Evolutionary conservation across 2,797 vertebrate species (phyloP).

Genomic region (Spinus olivaceus): DNA sequence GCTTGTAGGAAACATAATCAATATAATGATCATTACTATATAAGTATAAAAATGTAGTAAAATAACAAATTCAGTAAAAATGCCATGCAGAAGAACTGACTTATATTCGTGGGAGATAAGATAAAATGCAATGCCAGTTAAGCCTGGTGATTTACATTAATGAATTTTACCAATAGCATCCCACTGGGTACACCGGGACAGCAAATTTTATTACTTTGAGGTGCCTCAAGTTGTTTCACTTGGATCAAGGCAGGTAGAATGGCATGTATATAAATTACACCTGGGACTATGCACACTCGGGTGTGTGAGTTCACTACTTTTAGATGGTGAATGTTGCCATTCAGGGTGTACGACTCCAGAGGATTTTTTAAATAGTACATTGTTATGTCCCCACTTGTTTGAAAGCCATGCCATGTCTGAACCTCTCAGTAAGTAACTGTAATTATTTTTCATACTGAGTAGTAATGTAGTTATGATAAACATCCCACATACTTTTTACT

Average conservation of each 20-base stretch:
- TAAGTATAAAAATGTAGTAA: neutral
- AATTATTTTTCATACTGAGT: neutral
- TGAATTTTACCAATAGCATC: neutral
- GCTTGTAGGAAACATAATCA: neutral
- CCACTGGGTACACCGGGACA: neutral
- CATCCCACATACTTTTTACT: neutral
- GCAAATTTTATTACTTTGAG: neutral
- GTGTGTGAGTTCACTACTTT: neutral
- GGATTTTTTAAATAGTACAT: neutral
- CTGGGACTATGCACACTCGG: neutral
- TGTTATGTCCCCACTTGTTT: neutral
- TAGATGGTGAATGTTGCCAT: neutral
- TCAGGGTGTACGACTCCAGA: neutral
- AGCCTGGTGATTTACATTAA: neutral
- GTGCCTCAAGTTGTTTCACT: neutral
- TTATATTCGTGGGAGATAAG: neutral
- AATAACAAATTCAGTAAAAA: neutral
- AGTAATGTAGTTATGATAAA: neutral
- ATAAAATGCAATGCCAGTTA: neutral
- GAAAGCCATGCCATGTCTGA: neutral
- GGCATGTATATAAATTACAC: neutral
- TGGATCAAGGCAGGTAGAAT: neutral
- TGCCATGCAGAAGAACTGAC: neutral
- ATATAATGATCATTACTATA: neutral
- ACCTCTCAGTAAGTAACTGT: neutral